phyloP scores from a whole-genome alignment of 2,888 invertebrate genomes.

The Biston stratarius region DNA sequence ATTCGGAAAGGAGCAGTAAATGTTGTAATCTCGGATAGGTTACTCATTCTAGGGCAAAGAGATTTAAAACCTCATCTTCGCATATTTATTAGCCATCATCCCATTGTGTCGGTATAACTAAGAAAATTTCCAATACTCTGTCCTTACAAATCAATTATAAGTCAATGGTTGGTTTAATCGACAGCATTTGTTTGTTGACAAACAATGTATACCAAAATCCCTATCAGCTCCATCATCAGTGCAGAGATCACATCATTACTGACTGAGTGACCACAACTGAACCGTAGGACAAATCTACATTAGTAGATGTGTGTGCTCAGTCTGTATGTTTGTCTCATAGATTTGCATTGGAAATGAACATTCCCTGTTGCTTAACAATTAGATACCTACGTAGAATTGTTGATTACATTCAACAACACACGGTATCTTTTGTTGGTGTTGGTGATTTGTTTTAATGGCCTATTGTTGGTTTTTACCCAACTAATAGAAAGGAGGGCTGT shows the following conservation, averaged over 20 bases:
- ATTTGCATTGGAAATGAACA: slow-evolving; percentile 2
- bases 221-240: not conserved
- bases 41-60: too few relatives aligned
- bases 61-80: too few relatives aligned
- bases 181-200: not conserved
- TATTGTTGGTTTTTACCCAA: not conserved
- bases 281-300: not conserved
- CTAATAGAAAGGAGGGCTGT: too few relatives aligned
- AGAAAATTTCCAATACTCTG: too few relatives aligned
- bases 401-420: slow-evolving; percentile 5
- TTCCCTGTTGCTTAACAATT: slow-evolving; percentile 4
- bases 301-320: slow-evolving; percentile 1
- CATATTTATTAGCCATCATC: too few relatives aligned
- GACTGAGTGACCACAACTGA: not conserved
- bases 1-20: too few relatives aligned
- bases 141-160: not conserved
- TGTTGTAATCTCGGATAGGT: too few relatives aligned
- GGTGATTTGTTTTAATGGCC: not conserved
- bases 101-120: too few relatives aligned
- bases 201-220: not conserved
- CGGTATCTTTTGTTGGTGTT: not conserved
- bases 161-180: not conserved
- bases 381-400: slow-evolving; percentile 1
- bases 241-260: not conserved
- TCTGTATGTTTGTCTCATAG: slow-evolving; percentile 1